phyloP scores from a whole-genome alignment of 2,797 vertebrate genomes.

The Cossypha polioptera region DNA sequence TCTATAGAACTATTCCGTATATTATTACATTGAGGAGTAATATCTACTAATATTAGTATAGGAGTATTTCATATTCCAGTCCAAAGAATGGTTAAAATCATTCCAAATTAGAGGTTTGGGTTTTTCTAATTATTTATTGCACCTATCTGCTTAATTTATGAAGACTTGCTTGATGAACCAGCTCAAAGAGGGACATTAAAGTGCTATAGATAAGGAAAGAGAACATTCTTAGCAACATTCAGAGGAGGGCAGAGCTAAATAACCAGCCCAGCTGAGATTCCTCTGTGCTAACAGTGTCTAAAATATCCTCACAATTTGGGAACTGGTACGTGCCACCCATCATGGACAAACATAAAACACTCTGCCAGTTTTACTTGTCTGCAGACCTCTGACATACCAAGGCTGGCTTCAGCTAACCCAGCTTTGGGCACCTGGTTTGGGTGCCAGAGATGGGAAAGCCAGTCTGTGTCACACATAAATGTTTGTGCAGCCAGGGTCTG shows the following conservation, averaged over 20 bases:
- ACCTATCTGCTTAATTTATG: not conserved
- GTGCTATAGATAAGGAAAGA: not conserved
- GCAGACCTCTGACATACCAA: not conserved
- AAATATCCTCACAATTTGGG: not conserved
- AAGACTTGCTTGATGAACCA: not conserved
- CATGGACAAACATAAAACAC: rapidly evolving
- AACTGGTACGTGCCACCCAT: not conserved
- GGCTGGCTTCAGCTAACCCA: not conserved
- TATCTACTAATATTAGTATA: not conserved
- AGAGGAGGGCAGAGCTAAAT: not conserved
- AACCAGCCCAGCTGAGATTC: not conserved
- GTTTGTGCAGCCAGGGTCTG: not conserved
- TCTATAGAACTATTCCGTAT: not conserved
- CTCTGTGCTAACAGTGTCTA: not conserved
- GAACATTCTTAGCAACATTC: not conserved
- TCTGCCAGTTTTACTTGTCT: not conserved
- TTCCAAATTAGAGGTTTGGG: not conserved
- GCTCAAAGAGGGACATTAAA: not conserved
- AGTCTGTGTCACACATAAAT: rapidly evolving
- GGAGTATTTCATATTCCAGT: not conserved
- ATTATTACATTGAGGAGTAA: not conserved
- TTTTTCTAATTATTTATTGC: not conserved
- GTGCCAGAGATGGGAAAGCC: not conserved
- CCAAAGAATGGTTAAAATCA: not conserved
- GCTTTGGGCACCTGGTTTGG: not conserved